Base-by-base conservation (phyloP, 2,113 vertebrate genomes). In the Pollimyrus isidori region DNA sequence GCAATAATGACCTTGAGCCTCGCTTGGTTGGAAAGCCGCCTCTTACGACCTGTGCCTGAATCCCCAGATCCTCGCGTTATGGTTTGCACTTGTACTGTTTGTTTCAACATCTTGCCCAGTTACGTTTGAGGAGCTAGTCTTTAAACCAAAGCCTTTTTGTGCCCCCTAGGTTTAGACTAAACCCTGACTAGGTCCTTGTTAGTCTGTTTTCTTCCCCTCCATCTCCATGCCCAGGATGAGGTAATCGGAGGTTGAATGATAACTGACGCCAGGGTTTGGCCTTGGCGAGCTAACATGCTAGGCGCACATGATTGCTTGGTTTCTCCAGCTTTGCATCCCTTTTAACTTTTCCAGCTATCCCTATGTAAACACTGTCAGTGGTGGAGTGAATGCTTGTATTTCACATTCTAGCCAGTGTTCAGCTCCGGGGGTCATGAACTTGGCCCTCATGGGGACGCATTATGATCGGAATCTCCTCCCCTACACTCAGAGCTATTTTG, bases 21-120 rank as follows among this genome's bases (percentile, higher is more conserved):
- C 23, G 17, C 89, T 45, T 11, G 23, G 83, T 90, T 91, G 48
- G 88, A 91, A n/a, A 49, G 45, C 84, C 88, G 88, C 82, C 88
- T 90, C 87, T 69, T 62, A 89, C 82, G 88, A 65, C 89, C 90
- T 89, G 94, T 94, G 93, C 93, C 94, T 94, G 91, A 88, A 89
- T 90, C 76, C 17, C 45, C 53, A 7, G 90, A 15, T 50, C 7
- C 69, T 92, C 50, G 87, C 87, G 87, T 89, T 88, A 86, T 82
- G 17, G 30, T 92, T 80, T 89, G 84, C 89, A 76, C 50, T 82
- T 89, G 23, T n/a, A 86, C 53, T 0, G 10, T 42, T 53, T 4
- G 1, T 87, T 87, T 88, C 10, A 1, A 84, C 7, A 19, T 85
- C 52, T 85, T 65, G 42, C 50, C 80, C 52, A 26, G 23, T 89